These are phyloP conservation scores for Athetis lepigone DNA, from an alignment of 2,888 invertebrate genomes.

Conservation along the genomic window DNA sequence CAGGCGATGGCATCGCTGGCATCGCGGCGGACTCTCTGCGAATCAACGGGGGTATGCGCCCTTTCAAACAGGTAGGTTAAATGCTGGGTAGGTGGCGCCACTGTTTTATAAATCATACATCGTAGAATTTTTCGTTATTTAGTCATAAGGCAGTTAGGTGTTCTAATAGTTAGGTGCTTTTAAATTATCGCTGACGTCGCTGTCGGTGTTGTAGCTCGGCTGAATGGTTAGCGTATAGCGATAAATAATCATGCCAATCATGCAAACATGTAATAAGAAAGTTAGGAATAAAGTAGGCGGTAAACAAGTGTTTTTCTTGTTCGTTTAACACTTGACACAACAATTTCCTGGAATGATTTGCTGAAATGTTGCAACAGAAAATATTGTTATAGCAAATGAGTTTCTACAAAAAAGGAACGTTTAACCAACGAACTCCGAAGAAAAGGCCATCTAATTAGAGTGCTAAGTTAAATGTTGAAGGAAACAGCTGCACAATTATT, in stretches of 20 bases:
- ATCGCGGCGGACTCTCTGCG: constrained; percentile 98
- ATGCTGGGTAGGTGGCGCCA: constrained; percentile 81
- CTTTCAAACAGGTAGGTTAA: constrained; percentile 97
- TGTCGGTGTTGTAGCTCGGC: no score
- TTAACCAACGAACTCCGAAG: constrained; percentile 38
- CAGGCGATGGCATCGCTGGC: constrained; percentile 96
- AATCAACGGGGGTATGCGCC: constrained; percentile 98
- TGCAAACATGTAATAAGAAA: neutral
- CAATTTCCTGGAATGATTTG: constrained; percentile 24
- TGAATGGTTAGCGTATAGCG: neutral
- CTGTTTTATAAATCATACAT: constrained; percentile 52
- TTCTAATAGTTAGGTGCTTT: constrained; percentile 25
- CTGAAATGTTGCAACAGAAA: constrained; percentile 27
- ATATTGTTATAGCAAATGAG: constrained; percentile 27
- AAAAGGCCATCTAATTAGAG: constrained; percentile 73
- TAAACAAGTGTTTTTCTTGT: constrained; percentile 23
- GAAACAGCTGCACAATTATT: constrained; percentile 73
- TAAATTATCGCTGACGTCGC: no score
- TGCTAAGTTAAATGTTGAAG: constrained; percentile 72
- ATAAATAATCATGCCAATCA: constrained; percentile 2
- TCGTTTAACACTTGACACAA: constrained; percentile 9
- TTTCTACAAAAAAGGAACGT: constrained; percentile 21
- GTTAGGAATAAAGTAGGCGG: constrained; percentile 1
- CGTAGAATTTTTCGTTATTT: constrained; percentile 50
- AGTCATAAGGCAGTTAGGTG: constrained; percentile 42